phyloP scores from a whole-genome alignment of 2,113 vertebrate genomes.

The Morphnarchus princeps region DNA sequence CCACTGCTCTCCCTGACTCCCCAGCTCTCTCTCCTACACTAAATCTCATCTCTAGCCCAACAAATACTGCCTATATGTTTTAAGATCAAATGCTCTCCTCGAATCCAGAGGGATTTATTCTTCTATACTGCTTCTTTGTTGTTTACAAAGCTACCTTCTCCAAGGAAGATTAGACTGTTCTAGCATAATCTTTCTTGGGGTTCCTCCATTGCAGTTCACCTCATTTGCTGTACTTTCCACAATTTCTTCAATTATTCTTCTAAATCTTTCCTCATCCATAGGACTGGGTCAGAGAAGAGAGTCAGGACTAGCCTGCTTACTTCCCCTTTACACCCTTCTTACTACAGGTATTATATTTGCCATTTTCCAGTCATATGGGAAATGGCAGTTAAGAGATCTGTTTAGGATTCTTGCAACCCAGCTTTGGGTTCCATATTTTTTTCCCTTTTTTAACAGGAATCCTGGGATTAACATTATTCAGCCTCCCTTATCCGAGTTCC shows the following conservation, averaged over 20 bases:
- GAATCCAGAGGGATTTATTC: background rate
- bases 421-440: background rate
- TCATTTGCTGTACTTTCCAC: background rate
- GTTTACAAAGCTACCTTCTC: background rate
- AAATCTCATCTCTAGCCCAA: background rate
- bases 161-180: background rate
- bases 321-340: background rate
- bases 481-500: background rate
- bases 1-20: background rate
- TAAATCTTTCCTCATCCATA: background rate
- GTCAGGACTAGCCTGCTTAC: background rate
- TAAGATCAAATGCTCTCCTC: background rate
- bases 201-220: background rate
- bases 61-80: background rate
- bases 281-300: background rate
- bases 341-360: background rate
- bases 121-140: background rate
- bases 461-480: background rate
- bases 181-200: background rate
- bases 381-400: background rate
- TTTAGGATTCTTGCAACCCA: fast-evolving
- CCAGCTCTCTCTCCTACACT: background rate
- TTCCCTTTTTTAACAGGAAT: background rate
- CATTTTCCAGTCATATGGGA: background rate
- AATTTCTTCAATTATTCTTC: background rate